phyloP scores from a whole-genome alignment of 2,113 vertebrate species.

The Engystomops pustulosus region DNA sequence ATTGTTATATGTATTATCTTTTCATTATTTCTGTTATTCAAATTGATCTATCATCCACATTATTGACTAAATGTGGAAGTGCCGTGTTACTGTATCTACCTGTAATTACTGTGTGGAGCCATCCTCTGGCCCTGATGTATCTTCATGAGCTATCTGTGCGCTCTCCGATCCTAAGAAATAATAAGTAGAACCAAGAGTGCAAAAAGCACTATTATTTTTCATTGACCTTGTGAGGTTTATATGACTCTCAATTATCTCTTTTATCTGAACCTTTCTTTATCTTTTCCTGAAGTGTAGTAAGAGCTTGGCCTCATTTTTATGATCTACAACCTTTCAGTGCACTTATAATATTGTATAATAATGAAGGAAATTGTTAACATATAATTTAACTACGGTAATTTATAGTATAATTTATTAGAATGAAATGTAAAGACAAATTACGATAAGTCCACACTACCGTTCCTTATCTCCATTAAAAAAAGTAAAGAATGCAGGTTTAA shows the following conservation, averaged over 20 bases:
- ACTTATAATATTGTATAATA: not conserved
- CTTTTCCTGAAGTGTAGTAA: not conserved
- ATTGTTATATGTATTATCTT: too few relatives aligned
- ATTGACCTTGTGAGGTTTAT: not conserved
- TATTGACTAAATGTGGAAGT: not conserved
- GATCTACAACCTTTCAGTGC: not conserved
- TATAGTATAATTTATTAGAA: too few relatives aligned
- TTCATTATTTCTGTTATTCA: too few relatives aligned
- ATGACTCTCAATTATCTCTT: not conserved
- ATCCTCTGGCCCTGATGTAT: not conserved
- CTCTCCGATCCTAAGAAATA: not conserved
- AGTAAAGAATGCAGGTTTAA: too few relatives aligned
- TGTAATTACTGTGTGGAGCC: not conserved
- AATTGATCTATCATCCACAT: not conserved
- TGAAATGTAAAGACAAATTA: too few relatives aligned
- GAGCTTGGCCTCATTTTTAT: not conserved
- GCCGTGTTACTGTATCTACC: too few relatives aligned
- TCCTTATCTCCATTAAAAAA: too few relatives aligned
- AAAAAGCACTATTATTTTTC: not conserved
- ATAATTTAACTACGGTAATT: too few relatives aligned
- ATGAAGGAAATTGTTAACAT: too few relatives aligned
- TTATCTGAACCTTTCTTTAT: not conserved
- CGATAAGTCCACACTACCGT: too few relatives aligned
- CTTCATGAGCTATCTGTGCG: not conserved
- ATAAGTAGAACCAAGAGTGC: not conserved